A percentile compares a stretch with the other conserved stretches of the same genome.
Conservation (phyloP, 2,797 vertebrate species). For the Selene dorsalis region DNA sequence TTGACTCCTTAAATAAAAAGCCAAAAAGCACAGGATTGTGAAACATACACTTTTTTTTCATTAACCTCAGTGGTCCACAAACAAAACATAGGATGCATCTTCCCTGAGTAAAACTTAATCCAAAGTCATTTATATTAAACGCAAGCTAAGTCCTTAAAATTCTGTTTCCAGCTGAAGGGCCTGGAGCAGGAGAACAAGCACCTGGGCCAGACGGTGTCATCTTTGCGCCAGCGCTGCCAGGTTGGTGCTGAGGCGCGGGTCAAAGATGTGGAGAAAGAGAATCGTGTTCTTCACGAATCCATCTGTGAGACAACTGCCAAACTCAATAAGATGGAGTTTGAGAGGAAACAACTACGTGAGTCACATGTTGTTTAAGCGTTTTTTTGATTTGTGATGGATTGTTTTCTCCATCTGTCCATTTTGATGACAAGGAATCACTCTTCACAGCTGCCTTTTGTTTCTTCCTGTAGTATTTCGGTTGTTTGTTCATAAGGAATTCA, state of each 20-base stretch:
- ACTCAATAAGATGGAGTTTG: constrained; percentile 94
- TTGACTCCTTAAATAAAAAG: background rate
- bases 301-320: constrained; percentile 95
- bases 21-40: background rate
- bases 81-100: background rate
- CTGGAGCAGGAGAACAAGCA: constrained; percentile 97
- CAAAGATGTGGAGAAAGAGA: constrained; percentile 97
- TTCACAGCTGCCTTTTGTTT: background rate
- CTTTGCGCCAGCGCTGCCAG: constrained; percentile 93
- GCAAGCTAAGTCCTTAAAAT: background rate
- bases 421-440: background rate
- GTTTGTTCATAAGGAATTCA: background rate
- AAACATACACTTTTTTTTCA: background rate
- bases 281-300: constrained; percentile 95
- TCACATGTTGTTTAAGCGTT: background rate
- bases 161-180: constrained; percentile 87
- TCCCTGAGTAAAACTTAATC: background rate
- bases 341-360: constrained; percentile 91
- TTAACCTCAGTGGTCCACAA: background rate
- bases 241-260: constrained; percentile 95
- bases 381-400: background rate
- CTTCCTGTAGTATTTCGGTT: background rate
- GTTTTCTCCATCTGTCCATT: background rate
- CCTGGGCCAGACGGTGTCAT: constrained; percentile 91
- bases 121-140: background rate